These are phyloP conservation scores for Hemichromis elongatus DNA, from an alignment of 2,113 vertebrate genomes.

Conservation along the genomic window DNA sequence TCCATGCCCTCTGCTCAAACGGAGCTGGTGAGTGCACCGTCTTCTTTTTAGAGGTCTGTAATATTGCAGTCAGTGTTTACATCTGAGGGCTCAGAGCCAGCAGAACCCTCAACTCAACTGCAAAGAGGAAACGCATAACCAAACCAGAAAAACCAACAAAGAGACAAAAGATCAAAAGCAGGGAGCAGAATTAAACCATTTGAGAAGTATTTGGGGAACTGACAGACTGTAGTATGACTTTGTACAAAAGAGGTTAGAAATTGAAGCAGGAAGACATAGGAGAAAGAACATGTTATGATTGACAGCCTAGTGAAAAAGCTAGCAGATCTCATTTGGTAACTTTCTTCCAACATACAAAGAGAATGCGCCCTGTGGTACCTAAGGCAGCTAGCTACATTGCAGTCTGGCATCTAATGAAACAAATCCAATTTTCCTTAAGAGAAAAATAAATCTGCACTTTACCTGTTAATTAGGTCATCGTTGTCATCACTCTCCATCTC, in stretches of 20 bases:
- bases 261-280: conserved; percentile 22
- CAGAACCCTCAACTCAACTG: conserved; percentile 37
- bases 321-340: neutral
- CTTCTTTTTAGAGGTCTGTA: conserved; percentile 15
- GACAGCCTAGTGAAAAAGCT: conserved; percentile 34
- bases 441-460: conserved; percentile 11
- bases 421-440: neutral
- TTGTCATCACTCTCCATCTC: conserved; percentile 98
- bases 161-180: conserved; percentile 39
- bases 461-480: conserved; percentile 96
- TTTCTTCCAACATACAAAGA: neutral
- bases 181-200: conserved; percentile 34
- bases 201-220: conserved; percentile 21
- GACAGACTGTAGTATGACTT: neutral
- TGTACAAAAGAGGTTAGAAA: conserved; percentile 15
- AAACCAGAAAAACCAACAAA: conserved; percentile 30
- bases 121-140: conserved; percentile 40
- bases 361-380: neutral
- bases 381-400: neutral
- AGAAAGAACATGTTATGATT: conserved; percentile 31
- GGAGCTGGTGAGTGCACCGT: conserved; percentile 4
- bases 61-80: conserved; percentile 52
- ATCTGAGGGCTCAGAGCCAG: conserved; percentile 36
- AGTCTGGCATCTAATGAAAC: neutral
- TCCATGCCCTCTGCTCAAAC: conserved; percentile 1